Percentiles rank a stretch among this genome's conserved stretches.
Evolutionary conservation across 2,888 invertebrate species (phyloP).

Genomic region (Clepsis dumicolana): DNA sequence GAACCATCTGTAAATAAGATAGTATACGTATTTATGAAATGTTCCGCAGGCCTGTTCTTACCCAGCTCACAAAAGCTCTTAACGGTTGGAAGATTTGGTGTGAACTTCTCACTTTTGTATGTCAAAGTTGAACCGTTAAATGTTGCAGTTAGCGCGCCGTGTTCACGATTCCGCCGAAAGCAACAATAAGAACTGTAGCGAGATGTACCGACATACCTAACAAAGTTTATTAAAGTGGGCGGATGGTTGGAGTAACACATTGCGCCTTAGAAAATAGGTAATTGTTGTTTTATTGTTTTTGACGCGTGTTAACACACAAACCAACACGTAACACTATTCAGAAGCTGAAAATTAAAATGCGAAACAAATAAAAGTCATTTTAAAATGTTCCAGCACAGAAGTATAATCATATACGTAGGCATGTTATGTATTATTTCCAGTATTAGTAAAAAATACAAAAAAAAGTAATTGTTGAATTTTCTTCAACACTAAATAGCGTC

Average conservation of each 20-base stretch:
- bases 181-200: conserved; percentile 65
- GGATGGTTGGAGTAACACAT: conserved; percentile 44
- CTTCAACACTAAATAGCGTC: too few relatives aligned
- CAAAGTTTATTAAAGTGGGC: conserved; percentile 59
- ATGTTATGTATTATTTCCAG: too few relatives aligned
- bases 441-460: too few relatives aligned
- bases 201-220: conserved; percentile 47
- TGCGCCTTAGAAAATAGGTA: too few relatives aligned
- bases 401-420: too few relatives aligned
- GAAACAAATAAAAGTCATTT: too few relatives aligned
- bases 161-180: conserved; percentile 68
- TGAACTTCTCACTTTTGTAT: conserved; percentile 63
- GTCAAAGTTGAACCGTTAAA: conserved; percentile 82
- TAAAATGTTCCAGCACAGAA: too few relatives aligned
- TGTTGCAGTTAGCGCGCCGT: conserved; percentile 59
- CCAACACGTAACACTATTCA: too few relatives aligned
- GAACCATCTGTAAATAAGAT: conserved; percentile 19
- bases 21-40: conserved; percentile 28
- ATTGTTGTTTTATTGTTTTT: too few relatives aligned
- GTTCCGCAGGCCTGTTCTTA: conserved; percentile 34
- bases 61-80: conserved; percentile 35
- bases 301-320: too few relatives aligned
- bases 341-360: too few relatives aligned
- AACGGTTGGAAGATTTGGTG: conserved; percentile 50
- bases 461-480: too few relatives aligned